Percentiles rank a stretch among this genome's conserved stretches.
Conservation (phyloP, 2,888 invertebrate species). For the Endotricha flammealis region DNA sequence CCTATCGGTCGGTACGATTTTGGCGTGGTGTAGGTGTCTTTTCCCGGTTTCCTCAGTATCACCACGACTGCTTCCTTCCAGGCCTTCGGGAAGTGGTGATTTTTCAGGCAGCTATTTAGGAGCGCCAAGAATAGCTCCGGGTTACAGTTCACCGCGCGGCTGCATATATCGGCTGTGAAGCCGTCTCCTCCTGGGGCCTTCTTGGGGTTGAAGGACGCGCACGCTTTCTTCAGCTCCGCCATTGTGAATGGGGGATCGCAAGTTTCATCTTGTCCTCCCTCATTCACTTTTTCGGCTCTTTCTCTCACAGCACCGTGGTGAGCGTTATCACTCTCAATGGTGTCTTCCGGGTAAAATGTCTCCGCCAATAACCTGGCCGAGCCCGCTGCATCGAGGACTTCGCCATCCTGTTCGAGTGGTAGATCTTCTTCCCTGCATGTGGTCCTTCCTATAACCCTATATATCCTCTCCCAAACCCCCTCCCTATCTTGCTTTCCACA, state of each 20-base stretch:
- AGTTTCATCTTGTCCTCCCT: background rate
- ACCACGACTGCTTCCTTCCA: slow-evolving; percentile 1
- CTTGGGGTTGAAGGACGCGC: slow-evolving; percentile 1
- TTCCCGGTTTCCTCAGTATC: background rate
- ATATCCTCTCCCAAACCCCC: slow-evolving; percentile 10
- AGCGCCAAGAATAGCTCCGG: background rate
- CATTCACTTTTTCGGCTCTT: background rate
- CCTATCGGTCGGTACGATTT: slow-evolving; percentile 12
- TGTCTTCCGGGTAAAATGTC: slow-evolving; percentile 12
- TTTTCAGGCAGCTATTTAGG: background rate
- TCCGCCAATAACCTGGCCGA: slow-evolving; percentile 10
- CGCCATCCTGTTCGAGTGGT: slow-evolving; percentile 3
- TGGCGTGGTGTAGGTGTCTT: background rate
- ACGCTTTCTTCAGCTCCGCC: background rate
- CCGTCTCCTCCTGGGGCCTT: slow-evolving; percentile 3
- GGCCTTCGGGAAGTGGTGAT: background rate
- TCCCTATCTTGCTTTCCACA: slow-evolving; percentile 8
- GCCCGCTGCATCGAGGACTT: background rate
- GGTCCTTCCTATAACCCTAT: slow-evolving; percentile 13
- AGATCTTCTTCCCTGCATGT: slow-evolving; percentile 8
- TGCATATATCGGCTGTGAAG: background rate
- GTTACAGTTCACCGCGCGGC: background rate
- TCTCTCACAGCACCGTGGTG: background rate
- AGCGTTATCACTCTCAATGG: background rate
- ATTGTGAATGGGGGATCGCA: slow-evolving; percentile 2